Conservation (phyloP, 2,113 vertebrate species). For the Elephantulus edwardii region DNA sequence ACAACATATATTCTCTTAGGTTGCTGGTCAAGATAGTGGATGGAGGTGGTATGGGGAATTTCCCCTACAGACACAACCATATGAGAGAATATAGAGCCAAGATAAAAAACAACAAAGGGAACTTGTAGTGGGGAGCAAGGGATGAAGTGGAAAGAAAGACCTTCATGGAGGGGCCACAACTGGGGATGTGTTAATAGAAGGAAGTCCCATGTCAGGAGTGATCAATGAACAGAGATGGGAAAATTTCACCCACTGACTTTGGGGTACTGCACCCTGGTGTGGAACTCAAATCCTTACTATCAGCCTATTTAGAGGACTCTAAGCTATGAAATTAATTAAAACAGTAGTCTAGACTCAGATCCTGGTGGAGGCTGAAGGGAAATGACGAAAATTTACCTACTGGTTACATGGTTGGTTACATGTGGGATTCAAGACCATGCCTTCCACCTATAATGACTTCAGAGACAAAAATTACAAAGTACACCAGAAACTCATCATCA, state of each 20-base stretch:
- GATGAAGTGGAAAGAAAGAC: not conserved
- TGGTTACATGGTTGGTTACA: too few relatives aligned
- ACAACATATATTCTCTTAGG: not conserved
- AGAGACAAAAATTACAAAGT: not conserved
- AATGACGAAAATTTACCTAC: too few relatives aligned
- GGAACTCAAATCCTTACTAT: not conserved
- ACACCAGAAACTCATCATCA: not conserved
- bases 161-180: too few relatives aligned
- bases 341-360: not conserved
- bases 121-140: not conserved
- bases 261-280: not conserved
- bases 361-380: not conserved
- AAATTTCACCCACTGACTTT: not conserved
- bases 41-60: not conserved
- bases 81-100: not conserved
- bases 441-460: not conserved
- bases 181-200: not conserved
- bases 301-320: not conserved
- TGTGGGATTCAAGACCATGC: not conserved
- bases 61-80: not conserved
- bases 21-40: not conserved
- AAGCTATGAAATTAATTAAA: not conserved
- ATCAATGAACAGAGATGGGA: not conserved
- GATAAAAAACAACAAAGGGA: not conserved
- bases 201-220: not conserved